Conservation (phyloP, 2,113 vertebrate genomes). For the Platanista minor region DNA sequence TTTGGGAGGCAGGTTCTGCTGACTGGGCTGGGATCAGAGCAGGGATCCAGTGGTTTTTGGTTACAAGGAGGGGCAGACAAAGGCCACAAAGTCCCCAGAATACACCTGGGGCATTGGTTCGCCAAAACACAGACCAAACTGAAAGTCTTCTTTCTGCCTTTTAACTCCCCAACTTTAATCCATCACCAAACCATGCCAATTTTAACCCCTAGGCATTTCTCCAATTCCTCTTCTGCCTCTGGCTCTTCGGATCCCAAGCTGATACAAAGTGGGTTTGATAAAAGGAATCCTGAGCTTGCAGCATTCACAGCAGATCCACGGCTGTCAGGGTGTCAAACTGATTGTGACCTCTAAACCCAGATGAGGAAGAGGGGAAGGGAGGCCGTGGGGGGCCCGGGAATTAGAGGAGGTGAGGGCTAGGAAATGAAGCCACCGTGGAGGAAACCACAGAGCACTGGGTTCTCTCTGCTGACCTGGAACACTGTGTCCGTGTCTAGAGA, state of each 20-base stretch:
- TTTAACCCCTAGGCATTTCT: not conserved
- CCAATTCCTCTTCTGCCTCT: not conserved
- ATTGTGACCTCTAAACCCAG: too few species aligned
- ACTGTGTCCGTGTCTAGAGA: not conserved
- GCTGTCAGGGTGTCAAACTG: too few species aligned
- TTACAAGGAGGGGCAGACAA: not conserved
- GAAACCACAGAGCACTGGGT: fast-evolving
- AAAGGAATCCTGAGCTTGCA: not conserved
- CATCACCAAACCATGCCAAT: fast-evolving
- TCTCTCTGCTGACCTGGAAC: not conserved
- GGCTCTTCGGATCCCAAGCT: not conserved
- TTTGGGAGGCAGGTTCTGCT: too few species aligned
- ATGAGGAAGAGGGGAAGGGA: not conserved
- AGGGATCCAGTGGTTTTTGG: too few species aligned
- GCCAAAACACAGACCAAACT: not conserved
- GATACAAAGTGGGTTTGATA: not conserved
- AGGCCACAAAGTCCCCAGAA: not conserved
- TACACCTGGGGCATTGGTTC: too few species aligned
- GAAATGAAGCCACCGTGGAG: fast-evolving
- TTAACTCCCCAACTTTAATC: too few species aligned
- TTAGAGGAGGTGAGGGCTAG: not conserved
- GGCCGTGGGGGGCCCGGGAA: fast-evolving
- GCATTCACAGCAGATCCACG: fast-evolving
- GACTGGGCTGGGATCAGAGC: too few species aligned
- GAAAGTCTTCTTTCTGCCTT: not conserved